Conservation (phyloP, 2,113 vertebrate genomes). For the Pleuronectes platessa region DNA sequence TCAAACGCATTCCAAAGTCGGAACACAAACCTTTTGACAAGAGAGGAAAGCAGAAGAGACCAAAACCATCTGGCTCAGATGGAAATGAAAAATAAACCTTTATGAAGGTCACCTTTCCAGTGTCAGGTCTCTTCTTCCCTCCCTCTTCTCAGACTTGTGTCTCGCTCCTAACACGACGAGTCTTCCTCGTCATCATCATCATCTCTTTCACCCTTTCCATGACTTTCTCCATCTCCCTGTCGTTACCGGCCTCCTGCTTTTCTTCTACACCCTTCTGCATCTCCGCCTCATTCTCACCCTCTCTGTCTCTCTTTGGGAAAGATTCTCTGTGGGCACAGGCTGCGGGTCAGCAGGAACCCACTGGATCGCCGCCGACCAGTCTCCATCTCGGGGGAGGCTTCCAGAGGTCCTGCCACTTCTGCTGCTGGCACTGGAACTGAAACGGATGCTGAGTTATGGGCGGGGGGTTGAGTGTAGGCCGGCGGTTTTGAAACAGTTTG, state of each 20-base stretch:
- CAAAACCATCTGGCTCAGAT: slow-evolving; percentile 11
- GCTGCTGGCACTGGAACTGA: slow-evolving; percentile 68
- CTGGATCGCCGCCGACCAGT: slow-evolving; percentile 57
- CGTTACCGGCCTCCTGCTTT: slow-evolving; percentile 8
- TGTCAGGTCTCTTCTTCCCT: slow-evolving; percentile 4
- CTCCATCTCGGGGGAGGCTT: slow-evolving; percentile 84
- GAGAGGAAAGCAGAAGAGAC: slow-evolving; percentile 31
- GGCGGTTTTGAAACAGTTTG: slow-evolving; percentile 63
- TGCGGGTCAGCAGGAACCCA: slow-evolving; percentile 82
- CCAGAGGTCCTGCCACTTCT: slow-evolving; percentile 66
- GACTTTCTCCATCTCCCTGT: slow-evolving; percentile 40
- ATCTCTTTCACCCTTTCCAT: slow-evolving; percentile 39
- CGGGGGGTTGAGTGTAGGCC: slow-evolving; percentile 74
- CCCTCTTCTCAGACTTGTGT: slow-evolving; percentile 65
- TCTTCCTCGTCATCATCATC: slow-evolving; percentile 47
- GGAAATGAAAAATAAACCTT: slow-evolving; percentile 10
- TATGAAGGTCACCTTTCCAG: neutral
- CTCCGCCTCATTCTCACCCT: neutral
- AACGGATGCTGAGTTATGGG: slow-evolving; percentile 51
- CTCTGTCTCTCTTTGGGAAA: slow-evolving; percentile 60
- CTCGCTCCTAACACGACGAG: slow-evolving; percentile 58
- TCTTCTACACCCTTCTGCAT: slow-evolving; percentile 10
- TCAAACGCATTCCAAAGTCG: neutral
- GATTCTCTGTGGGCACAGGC: slow-evolving; percentile 75
- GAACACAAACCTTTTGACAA: neutral